phyloP scores from a whole-genome alignment of 1,140 invertebrate species.

The Cherax destructor region DNA sequence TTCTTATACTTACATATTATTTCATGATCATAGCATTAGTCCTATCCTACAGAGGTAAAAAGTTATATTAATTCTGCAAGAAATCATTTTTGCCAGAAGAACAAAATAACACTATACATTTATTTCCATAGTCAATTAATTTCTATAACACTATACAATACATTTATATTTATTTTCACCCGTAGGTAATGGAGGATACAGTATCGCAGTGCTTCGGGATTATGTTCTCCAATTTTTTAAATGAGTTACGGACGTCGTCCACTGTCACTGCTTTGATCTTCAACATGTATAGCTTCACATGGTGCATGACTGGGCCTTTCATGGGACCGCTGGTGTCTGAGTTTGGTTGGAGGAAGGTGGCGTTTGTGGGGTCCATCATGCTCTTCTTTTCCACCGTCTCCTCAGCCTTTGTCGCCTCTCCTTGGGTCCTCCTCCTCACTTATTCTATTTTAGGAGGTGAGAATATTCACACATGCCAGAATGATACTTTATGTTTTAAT shows the following conservation, averaged over 20 bases:
- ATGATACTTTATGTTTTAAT: too few species aligned
- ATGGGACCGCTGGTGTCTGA: constrained; percentile 9
- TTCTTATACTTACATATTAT: too few species aligned
- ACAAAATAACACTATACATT: too few species aligned
- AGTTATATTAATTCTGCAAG: too few species aligned
- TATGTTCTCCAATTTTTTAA: constrained; percentile 28
- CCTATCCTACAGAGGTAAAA: too few species aligned
- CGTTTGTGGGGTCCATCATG: background rate
- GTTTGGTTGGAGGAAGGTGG: constrained; percentile 30
- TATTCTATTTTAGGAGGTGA: constrained; percentile 26
- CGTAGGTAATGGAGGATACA: constrained; percentile 15
- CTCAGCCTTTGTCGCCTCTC: constrained; percentile 20
- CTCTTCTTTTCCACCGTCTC: background rate
- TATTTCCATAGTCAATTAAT: too few species aligned
- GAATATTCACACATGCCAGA: background rate
- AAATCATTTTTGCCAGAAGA: too few species aligned
- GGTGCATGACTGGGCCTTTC: constrained; percentile 27
- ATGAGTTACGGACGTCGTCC: background rate
- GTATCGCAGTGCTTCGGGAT: constrained; percentile 38
- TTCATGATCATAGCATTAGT: too few species aligned
- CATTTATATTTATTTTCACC: too few species aligned
- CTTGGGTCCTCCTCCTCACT: constrained; percentile 35
- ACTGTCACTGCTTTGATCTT: constrained; percentile 31
- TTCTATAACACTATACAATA: too few species aligned
- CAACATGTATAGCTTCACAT: constrained; percentile 19